Evolutionary conservation across 2,797 vertebrate species (phyloP), one percentile per base, ranked within the genome.

Genomic region (Sebastes wilsoni): DNA sequence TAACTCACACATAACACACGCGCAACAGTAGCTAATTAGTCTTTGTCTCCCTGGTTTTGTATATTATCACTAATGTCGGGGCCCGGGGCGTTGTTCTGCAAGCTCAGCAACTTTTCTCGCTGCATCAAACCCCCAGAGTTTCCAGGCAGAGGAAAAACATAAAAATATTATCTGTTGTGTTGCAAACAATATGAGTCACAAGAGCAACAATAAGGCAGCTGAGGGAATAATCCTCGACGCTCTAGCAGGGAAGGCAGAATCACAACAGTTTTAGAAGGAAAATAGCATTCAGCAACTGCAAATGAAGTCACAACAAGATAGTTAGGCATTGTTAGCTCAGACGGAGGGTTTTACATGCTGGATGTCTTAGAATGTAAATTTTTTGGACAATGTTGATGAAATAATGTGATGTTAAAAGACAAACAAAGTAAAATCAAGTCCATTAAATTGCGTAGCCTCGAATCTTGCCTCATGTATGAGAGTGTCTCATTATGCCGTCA

Each of bases 41-140:
- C 90, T 94, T 89, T 93, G 92, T 93, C 91, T 93, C 89, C 69
- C 74, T 77, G 90, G 88, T 92, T 93, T 90, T 91, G 90, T 92
- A 77, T 92, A 91, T 91, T 88, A 92, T 90, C 90, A 89, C 85
- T 93, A 92, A 91, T 92, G 93, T 87, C 28, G 81, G 80, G 49
- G 89, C 93, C 86, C 59, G 85, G 81, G 92, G 92, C 82, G 83
- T 67, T 79, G 83, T 90, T 89, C 89, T 93, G 90, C 88, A 25
- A 88, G 86, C 90, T 94, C 93, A 93, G 93, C 93, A 93, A 92
- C 84, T 91, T 93, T 78, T 91, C 89, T 71, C 82, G 79, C 91
- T 77, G 85, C 93, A 88, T 91, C 91, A 91, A 89, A 84, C 88
- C 90, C 90, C 91, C 71, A 87, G 91, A 92, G 92, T 88, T 89